A percentile compares a stretch with the other conserved stretches of the same genome.
Conservation (phyloP, 2,888 invertebrate species). For the Heliconius ismenius region DNA sequence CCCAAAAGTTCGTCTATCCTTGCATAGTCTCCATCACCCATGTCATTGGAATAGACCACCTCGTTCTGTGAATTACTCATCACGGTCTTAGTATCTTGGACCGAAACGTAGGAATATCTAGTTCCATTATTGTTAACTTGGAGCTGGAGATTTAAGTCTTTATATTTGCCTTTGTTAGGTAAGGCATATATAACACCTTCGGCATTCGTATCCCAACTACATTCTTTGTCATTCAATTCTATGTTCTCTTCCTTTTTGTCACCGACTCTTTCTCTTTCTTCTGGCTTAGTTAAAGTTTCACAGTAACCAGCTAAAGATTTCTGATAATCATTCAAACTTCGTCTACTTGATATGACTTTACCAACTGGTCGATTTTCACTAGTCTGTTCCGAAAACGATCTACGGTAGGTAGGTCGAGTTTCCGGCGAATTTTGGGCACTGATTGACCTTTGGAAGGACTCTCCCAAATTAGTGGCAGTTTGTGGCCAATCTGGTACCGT, state of each 20-base stretch:
- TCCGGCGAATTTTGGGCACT: constrained; percentile 76
- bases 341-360: constrained; percentile 74
- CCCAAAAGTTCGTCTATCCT: constrained; percentile 74
- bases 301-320: constrained; percentile 69
- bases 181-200: constrained; percentile 79
- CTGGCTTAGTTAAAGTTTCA: constrained; percentile 58
- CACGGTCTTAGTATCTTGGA: constrained; percentile 73
- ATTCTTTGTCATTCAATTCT: constrained; percentile 81
- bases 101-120: constrained; percentile 75
- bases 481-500: constrained; percentile 85
- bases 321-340: constrained; percentile 76
- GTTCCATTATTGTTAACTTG: constrained; percentile 79
- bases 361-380: constrained; percentile 67
- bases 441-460: constrained; percentile 67
- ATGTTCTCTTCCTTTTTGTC: constrained; percentile 72
- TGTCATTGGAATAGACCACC: constrained; percentile 70
- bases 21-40: constrained; percentile 74
- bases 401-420: constrained; percentile 72
- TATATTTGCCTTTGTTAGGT: constrained; percentile 78
- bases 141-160: constrained; percentile 73
- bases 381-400: constrained; percentile 76
- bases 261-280: constrained; percentile 53
- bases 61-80: constrained; percentile 78
- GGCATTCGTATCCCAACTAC: constrained; percentile 81
- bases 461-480: constrained; percentile 60